Conservation (phyloP, 2,888 invertebrate species). For the Microplitis manilae region DNA sequence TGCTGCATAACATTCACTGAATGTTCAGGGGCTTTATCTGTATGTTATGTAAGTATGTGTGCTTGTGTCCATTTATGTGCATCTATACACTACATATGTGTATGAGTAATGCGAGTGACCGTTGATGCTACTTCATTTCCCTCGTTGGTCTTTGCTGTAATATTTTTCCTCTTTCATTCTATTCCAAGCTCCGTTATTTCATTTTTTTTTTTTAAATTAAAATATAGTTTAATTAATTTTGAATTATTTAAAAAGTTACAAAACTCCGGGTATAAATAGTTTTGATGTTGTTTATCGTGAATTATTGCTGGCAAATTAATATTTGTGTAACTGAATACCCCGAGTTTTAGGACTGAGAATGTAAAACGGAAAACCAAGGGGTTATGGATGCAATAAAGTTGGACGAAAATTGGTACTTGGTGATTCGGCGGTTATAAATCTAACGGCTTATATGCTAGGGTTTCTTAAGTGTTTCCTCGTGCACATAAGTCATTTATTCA, state of each 20-base stretch:
- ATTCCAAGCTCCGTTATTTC: too few relatives aligned
- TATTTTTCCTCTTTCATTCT: neutral
- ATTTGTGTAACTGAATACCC: neutral
- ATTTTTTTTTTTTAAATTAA: too few relatives aligned
- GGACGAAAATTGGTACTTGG: constrained; percentile 37
- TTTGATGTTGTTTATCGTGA: neutral
- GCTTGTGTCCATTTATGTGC: too few relatives aligned
- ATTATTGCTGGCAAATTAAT: neutral
- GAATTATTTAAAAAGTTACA: neutral
- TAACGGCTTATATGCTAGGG: constrained; percentile 5
- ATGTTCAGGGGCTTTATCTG: neutral
- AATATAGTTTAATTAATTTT: too few relatives aligned
- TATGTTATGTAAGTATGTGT: constrained; percentile 2
- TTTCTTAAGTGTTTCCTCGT: constrained; percentile 25
- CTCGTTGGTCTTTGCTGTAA: neutral
- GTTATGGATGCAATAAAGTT: constrained; percentile 27
- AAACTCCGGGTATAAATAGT: neutral
- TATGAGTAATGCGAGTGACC: neutral
- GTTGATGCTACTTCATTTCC: neutral
- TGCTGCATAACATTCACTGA: constrained; percentile 16
- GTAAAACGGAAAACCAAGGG: constrained; percentile 20
- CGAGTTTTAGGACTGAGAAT: neutral
- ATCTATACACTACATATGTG: neutral
- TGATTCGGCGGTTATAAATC: constrained; percentile 35
- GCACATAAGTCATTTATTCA: constrained; percentile 26